Percentiles rank a stretch among this genome's conserved stretches.
Evolutionary conservation across 2,888 invertebrate species (phyloP).

Genomic region (Drosophila suboccidentalis): DNA sequence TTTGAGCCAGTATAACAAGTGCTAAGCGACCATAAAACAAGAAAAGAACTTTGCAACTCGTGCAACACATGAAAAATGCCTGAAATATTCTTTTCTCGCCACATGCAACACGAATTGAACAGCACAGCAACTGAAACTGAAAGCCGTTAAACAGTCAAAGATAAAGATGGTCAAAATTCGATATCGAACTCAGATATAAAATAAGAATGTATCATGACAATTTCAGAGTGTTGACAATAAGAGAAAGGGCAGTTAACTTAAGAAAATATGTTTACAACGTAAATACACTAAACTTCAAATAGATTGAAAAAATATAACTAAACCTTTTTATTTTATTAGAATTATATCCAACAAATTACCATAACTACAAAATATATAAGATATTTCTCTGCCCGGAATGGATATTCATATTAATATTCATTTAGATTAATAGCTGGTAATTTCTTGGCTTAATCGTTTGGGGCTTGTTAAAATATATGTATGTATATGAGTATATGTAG

Average conservation of each 20-base stretch:
- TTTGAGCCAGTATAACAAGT: conserved; percentile 42
- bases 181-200: neutral
- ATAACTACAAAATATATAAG: neutral
- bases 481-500: neutral
- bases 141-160: neutral
- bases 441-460: conserved; percentile 29
- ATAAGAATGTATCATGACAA: neutral
- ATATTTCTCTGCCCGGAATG: neutral
- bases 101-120: conserved; percentile 22
- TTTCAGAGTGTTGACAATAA: neutral
- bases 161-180: neutral
- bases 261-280: neutral
- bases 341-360: neutral
- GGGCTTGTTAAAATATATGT: conserved; percentile 22
- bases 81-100: conserved; percentile 4
- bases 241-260: neutral
- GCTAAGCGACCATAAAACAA: conserved; percentile 50
- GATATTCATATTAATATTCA: conserved; percentile 7
- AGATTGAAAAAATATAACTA: too few species aligned
- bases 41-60: conserved; percentile 25
- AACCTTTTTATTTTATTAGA: neutral
- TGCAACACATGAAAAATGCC: conserved; percentile 39
- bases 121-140: conserved; percentile 5
- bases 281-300: neutral
- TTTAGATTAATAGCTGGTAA: conserved; percentile 13